Evolutionary conservation across 2,797 vertebrate genomes (phyloP), one percentile per base, ranked within the genome.

Genomic region (Hylomyscus alleni): DNA sequence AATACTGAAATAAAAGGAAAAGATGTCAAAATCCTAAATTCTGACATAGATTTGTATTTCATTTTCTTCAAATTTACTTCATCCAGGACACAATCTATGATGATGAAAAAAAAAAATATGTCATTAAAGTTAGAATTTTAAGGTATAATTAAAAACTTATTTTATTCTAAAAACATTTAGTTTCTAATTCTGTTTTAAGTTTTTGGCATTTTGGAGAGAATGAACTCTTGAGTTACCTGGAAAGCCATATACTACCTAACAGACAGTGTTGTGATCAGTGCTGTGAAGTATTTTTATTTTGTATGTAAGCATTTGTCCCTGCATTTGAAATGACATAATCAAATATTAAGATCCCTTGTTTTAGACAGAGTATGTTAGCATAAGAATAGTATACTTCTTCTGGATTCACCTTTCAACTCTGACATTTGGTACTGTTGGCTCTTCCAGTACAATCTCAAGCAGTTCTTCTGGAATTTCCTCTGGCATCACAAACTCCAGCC

Each of bases 51-150:
- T 95, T 95, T 95, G 95, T 67, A 96, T 95, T 94, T 96, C 8
- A 60, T 97, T 95, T 97, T 86, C 62, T 92, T 72, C 69, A 91
- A 86, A 96, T 94, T 81, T 93, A 75, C 62, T 94, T 85, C 50
- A 50, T 12, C 85, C 37, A 84, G 47, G 47, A 67, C 44, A 76
- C 88, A 96, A 12, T 76, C n/a, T 88, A 95, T 95, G 52, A 84
- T 95, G 76, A 82, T 54, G 20, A 83, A 69, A 95, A 96, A 90
- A 83, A 91, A 72, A 37, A n/a, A 0, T 85, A 1, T 52, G 31
- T 44, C 69, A 67, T 65, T 95, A 91, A 95, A 94, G 94, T 72
- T 31, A 4, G 10, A 82, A 73, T 80, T 34, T 34, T 11, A 34
- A 50, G 34, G 19, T 85, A 14, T n/a, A 34, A 85, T 50, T 34